Conservation (phyloP, 2,797 vertebrate genomes). For the Neosalanx taihuensis region DNA sequence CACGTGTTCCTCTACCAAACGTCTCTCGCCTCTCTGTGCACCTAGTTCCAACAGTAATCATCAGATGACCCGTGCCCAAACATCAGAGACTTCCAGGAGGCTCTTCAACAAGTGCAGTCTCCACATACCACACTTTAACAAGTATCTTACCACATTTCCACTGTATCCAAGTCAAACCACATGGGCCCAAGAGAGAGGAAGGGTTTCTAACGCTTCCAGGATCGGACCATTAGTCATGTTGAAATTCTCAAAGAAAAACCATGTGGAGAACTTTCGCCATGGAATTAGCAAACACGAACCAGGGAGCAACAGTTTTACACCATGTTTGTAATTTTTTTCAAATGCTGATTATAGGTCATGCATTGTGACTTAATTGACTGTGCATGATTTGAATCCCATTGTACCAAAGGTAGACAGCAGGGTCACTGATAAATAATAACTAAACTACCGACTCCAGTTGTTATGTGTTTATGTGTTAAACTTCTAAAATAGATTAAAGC, state of each 20-base stretch:
- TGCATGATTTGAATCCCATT: no score
- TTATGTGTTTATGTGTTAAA: no score
- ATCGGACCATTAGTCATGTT: constrained; percentile 77
- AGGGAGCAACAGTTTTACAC: constrained; percentile 29
- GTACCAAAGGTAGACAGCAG: no score
- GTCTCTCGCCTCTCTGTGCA: no score
- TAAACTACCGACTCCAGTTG: no score
- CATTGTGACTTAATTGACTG: no score
- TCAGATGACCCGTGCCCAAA: constrained; percentile 24
- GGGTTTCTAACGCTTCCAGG: constrained; percentile 60
- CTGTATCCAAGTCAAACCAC: constrained; percentile 89
- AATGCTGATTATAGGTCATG: no score
- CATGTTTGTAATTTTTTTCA: background rate
- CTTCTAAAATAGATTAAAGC: no score
- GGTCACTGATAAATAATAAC: no score
- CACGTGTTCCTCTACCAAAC: no score
- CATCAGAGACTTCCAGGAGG: constrained; percentile 62
- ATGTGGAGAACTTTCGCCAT: constrained; percentile 71
- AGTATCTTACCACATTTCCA: constrained; percentile 79
- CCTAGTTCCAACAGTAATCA: no score
- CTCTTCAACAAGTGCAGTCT: constrained; percentile 70
- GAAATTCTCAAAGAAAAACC: constrained; percentile 68
- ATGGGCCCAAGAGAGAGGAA: constrained; percentile 64
- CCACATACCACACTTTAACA: constrained; percentile 81
- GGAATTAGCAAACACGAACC: constrained; percentile 57